These are phyloP conservation scores for Rhamphomyia laevipes DNA, from an alignment of 2,888 invertebrate genomes.

Conservation along the genomic window DNA sequence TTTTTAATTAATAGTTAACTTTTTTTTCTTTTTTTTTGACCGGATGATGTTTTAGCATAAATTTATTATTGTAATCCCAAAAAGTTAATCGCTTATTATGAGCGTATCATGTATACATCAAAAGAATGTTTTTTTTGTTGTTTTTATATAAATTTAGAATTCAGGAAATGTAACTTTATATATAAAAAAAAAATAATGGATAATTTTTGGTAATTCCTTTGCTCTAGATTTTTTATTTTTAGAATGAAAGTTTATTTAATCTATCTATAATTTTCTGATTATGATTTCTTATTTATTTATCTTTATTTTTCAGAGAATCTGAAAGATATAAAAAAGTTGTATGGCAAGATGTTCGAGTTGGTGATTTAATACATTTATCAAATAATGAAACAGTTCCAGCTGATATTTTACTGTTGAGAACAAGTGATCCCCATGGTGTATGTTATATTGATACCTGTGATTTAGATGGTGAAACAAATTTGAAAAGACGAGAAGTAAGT, in stretches of 20 bases:
- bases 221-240: neutral
- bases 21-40: no score
- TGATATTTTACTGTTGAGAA: conserved; percentile 79
- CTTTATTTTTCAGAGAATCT: conserved; percentile 51
- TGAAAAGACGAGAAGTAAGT: conserved; percentile 76
- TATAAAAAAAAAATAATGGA: no score
- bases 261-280: neutral
- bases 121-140: no score
- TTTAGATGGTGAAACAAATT: conserved; percentile 90
- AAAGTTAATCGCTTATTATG: no score
- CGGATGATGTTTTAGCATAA: no score
- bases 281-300: conserved; percentile 13
- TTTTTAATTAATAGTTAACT: no score
- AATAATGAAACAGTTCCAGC: conserved; percentile 96
- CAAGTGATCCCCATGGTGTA: conserved; percentile 77
- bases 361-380: conserved; percentile 88
- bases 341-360: conserved; percentile 86
- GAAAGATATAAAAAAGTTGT: conserved; percentile 72
- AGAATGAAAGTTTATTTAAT: neutral
- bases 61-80: no score
- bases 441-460: conserved; percentile 95
- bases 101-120: no score
- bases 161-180: no score
- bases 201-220: neutral
- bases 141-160: no score